Conservation (phyloP, 2,888 invertebrate genomes). For the Cantharis flavilabris region DNA sequence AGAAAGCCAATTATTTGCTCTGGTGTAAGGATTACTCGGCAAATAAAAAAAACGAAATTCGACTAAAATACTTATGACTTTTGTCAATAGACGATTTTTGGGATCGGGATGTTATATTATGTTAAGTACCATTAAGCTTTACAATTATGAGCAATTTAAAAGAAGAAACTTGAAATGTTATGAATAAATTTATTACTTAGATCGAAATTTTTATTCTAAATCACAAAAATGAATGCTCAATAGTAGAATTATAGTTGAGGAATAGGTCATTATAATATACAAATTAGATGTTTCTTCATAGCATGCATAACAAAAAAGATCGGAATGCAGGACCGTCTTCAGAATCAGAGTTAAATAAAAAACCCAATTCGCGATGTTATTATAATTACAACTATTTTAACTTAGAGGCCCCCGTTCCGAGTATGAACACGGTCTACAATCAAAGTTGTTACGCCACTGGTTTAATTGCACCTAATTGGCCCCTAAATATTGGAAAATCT, state of each 20-base stretch:
- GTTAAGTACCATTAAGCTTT: background rate
- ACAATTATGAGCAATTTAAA: background rate
- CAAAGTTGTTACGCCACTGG: too few species aligned
- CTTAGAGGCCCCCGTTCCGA: too few species aligned
- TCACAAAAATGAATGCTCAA: background rate
- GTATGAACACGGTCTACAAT: too few species aligned
- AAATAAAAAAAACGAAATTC: background rate
- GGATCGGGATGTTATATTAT: background rate
- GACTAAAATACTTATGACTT: background rate
- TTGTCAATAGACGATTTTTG: background rate
- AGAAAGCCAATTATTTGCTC: background rate
- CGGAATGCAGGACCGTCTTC: background rate
- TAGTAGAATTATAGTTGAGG: background rate
- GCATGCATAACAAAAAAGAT: too few species aligned
- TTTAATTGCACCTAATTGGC: background rate
- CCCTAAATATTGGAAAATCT: background rate
- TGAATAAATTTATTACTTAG: background rate
- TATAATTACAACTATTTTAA: too few species aligned
- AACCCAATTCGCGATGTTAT: too few species aligned
- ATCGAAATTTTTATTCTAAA: background rate
- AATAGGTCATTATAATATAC: too few species aligned
- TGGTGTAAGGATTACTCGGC: background rate
- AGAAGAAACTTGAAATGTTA: background rate
- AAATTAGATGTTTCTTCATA: too few species aligned
- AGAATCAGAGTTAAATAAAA: too few species aligned